A percentile compares a stretch with the other conserved stretches of the same genome.
Conservation (phyloP, 2,888 invertebrate genomes). For the Aphidius colemani region DNA sequence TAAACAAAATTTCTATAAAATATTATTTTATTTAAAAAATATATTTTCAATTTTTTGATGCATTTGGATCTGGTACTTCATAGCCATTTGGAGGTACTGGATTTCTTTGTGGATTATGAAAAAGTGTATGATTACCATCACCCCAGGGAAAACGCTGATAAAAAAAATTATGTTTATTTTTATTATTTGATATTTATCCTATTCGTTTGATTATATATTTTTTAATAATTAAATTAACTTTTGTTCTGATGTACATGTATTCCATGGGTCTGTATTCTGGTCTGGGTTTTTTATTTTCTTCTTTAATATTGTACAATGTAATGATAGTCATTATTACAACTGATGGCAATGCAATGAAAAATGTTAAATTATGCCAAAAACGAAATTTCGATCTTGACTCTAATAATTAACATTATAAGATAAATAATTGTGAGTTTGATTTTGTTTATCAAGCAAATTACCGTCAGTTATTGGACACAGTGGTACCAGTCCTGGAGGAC, state of each 20-base stretch:
- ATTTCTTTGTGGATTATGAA: conserved; percentile 48
- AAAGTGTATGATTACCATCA: conserved; percentile 46
- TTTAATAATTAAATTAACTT: conserved; percentile 35
- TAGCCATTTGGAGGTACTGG: conserved; percentile 47
- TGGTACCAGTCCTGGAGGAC: no score
- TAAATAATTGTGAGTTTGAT: no score
- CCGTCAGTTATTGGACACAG: no score
- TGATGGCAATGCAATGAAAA: conserved; percentile 34
- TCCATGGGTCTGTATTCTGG: conserved; percentile 40
- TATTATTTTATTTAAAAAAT: background rate
- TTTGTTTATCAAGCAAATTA: no score
- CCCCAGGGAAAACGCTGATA: conserved; percentile 50
- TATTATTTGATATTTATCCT: background rate
- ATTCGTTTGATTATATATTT: background rate
- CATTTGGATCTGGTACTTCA: conserved; percentile 43
- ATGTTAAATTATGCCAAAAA: conserved; percentile 33
- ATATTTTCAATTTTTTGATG: background rate
- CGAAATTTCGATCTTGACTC: conserved; percentile 7
- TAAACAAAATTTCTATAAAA: no score
- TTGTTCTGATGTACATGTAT: conserved; percentile 40
- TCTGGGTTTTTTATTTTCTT: conserved; percentile 36
- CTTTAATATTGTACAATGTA: conserved; percentile 21
- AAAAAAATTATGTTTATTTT: background rate
- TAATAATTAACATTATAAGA: background rate
- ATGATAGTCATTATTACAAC: conserved; percentile 29